A percentile compares a stretch with the other conserved stretches of the same genome.
phyloP scores from a whole-genome alignment of 1,140 invertebrate genomes.

The Drosophila cardini region DNA sequence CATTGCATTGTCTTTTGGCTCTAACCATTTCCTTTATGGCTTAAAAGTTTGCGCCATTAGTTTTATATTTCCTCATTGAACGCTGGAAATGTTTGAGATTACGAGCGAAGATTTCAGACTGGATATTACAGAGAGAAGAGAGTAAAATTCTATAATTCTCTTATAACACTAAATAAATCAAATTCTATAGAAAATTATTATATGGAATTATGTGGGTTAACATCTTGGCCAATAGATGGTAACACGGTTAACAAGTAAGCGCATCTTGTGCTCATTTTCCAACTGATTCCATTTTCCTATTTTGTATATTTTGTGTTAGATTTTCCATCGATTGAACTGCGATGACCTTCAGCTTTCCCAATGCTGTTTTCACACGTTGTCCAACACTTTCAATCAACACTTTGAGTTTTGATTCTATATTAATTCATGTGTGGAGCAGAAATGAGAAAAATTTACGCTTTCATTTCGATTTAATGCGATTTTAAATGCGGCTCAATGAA shows the following conservation, averaged over 20 bases:
- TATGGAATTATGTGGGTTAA: slow-evolving; percentile 3
- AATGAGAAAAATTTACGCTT: slow-evolving; percentile 75
- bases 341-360: slow-evolving; percentile 61
- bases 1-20: slow-evolving; percentile 67
- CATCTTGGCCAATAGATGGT: slow-evolving; percentile 5
- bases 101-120: slow-evolving; percentile 14
- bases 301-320: slow-evolving; percentile 5
- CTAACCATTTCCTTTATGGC: slow-evolving; percentile 68
- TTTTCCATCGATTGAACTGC: slow-evolving; percentile 41
- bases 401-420: slow-evolving; percentile 46
- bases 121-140: slow-evolving; percentile 1
- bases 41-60: slow-evolving; percentile 56
- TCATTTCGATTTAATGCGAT: slow-evolving; percentile 81
- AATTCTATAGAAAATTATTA: slow-evolving; percentile 4
- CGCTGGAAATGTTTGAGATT: slow-evolving; percentile 21
- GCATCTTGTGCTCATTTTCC: slow-evolving; percentile 31
- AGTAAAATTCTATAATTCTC: neutral
- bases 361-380: slow-evolving; percentile 35
- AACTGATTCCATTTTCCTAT: neutral
- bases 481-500: slow-evolving; percentile 56
- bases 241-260: slow-evolving; percentile 33
- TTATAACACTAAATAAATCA: neutral
- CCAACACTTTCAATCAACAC: slow-evolving; percentile 61
- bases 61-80: slow-evolving; percentile 68
- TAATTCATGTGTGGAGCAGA: slow-evolving; percentile 23